These are phyloP conservation scores for Paramuricea clavata DNA, from an alignment of 92 coral and sea anemone genomes.

Conservation along the genomic window DNA sequence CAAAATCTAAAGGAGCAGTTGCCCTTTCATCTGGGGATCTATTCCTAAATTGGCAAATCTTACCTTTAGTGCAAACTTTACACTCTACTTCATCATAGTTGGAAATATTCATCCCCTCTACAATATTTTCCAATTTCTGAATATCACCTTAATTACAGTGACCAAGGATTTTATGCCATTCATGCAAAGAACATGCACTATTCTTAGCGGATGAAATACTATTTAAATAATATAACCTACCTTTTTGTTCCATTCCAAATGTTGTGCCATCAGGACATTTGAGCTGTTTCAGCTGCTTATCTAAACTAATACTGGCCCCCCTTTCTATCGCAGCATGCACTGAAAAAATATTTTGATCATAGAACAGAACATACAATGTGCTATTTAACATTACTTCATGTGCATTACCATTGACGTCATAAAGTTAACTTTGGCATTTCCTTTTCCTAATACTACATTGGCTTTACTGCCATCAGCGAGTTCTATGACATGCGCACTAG, in stretches of 20 bases:
- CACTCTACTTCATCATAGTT: background rate
- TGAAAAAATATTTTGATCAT: constrained; percentile 42
- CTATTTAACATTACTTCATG: constrained; percentile 26
- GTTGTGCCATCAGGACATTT: constrained; percentile 11
- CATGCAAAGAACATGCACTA: constrained; percentile 29
- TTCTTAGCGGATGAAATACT: constrained; percentile 21
- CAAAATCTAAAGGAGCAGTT: constrained; percentile 5
- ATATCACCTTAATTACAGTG: constrained; percentile 36
- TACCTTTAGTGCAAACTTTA: constrained; percentile 31
- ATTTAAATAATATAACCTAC: constrained; percentile 31
- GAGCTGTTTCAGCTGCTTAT: background rate
- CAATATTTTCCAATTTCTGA: constrained; percentile 1
- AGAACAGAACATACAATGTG: constrained; percentile 27
- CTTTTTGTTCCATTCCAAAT: constrained; percentile 28
- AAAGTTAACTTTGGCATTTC: constrained; percentile 28
- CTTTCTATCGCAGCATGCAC: constrained; percentile 41
- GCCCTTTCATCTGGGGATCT: constrained; percentile 39
- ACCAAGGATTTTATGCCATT: constrained; percentile 46
- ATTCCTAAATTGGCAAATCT: constrained; percentile 36
- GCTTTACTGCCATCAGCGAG: constrained; percentile 44
- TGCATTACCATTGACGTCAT: constrained; percentile 40
- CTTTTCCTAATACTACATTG: constrained; percentile 32
- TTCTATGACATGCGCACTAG: constrained; percentile 33
- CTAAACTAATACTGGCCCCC: constrained; percentile 24
- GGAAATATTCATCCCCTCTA: constrained; percentile 13